These are phyloP conservation scores for Agonum fuliginosum DNA, from an alignment of 2,888 invertebrate genomes.

Conservation along the genomic window DNA sequence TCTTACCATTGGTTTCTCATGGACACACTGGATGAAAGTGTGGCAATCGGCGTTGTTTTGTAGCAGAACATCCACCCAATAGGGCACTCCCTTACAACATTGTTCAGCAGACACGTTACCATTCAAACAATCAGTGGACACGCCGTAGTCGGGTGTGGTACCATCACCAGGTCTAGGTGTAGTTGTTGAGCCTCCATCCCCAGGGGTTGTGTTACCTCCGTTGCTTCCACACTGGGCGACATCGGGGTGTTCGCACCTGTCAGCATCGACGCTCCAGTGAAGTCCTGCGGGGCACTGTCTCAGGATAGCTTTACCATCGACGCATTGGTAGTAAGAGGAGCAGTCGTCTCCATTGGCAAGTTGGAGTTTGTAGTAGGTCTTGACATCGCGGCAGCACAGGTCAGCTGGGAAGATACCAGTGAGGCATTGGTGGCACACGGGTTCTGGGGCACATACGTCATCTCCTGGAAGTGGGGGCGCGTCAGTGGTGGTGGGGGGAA, in stretches of 20 bases:
- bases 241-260: constrained; percentile 57
- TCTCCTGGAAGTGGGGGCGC: not conserved
- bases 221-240: constrained; percentile 42
- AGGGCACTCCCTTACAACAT: constrained; percentile 45
- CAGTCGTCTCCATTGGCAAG: constrained; percentile 56
- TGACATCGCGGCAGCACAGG: constrained; percentile 18
- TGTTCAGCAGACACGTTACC: constrained; percentile 24
- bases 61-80: constrained; percentile 2
- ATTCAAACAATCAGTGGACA: constrained; percentile 13
- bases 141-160: not conserved
- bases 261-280: constrained; percentile 50
- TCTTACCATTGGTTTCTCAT: constrained; percentile 31
- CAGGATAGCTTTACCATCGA: constrained; percentile 41
- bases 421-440: constrained; percentile 41
- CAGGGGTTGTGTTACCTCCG: not conserved
- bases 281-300: constrained; percentile 53
- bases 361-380: constrained; percentile 51
- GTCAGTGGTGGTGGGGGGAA: not conserved
- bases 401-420: constrained; percentile 50
- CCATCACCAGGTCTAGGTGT: too few species aligned
- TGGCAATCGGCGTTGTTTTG: constrained; percentile 46
- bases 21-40: constrained; percentile 48
- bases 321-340: constrained; percentile 59
- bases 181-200: not conserved
- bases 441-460: constrained; percentile 26